Evolutionary conservation across 2,797 vertebrate species (phyloP).

Genomic region (Peromyscus attwateri): DNA sequence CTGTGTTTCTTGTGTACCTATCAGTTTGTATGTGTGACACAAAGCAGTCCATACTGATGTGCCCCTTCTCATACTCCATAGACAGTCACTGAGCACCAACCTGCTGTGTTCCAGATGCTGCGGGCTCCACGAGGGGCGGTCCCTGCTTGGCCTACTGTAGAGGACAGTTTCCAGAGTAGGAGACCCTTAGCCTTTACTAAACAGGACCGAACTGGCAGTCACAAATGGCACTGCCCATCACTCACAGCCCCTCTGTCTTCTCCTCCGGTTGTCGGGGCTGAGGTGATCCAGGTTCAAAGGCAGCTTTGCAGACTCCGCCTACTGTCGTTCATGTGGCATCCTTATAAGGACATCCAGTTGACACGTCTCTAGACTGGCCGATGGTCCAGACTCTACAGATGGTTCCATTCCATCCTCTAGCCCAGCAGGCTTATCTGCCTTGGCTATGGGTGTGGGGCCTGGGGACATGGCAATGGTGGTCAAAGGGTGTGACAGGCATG

Average conservation of each 20-base stretch:
- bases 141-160: background rate
- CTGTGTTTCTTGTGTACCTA: background rate
- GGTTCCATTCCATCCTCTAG: background rate
- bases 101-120: background rate
- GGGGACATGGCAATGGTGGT: background rate
- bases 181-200: background rate
- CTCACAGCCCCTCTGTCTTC: background rate
- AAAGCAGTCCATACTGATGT: background rate
- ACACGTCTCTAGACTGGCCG: background rate
- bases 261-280: background rate
- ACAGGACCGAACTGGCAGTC: background rate
- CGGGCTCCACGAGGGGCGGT: rapidly evolving
- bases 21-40: background rate
- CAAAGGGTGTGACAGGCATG: background rate
- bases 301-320: background rate
- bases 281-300: background rate
- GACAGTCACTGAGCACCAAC: background rate
- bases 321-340: background rate
- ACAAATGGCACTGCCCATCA: too few species aligned
- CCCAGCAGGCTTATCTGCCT: background rate
- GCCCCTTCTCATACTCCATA: background rate
- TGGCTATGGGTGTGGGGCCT: background rate
- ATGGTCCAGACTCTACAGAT: background rate
- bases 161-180: background rate
- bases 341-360: background rate